These are phyloP conservation scores for Tetrao urogallus DNA, from an alignment of 2,113 vertebrate species.

Conservation along the genomic window DNA sequence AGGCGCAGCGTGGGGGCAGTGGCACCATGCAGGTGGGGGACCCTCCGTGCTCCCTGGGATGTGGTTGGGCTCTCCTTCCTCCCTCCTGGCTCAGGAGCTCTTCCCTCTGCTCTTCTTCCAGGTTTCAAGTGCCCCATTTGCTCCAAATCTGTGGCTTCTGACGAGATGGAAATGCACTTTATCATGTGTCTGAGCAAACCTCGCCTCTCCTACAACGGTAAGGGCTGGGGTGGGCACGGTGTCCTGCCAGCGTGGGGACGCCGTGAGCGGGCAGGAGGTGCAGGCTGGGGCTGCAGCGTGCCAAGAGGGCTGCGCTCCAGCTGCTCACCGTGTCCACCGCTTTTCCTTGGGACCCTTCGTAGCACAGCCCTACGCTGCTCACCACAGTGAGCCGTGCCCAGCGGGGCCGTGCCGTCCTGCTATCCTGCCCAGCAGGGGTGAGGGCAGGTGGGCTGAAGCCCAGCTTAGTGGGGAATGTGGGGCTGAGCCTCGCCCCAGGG, in stretches of 20 bases:
- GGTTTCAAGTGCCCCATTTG: constrained; percentile 99
- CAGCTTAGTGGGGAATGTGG: not conserved
- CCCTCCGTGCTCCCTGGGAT: not conserved
- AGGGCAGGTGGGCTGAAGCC: not conserved
- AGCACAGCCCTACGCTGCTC: rapidly evolving
- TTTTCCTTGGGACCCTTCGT: not conserved
- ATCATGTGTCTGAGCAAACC: constrained; percentile 99
- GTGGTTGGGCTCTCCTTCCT: not conserved
- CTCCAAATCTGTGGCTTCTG: constrained; percentile 98
- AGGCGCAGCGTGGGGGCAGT: not conserved
- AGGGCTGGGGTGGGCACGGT: not conserved
- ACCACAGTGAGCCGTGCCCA: rapidly evolving
- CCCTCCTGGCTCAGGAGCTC: not conserved
- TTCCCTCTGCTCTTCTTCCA: constrained; percentile 62
- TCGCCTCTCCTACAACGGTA: constrained; percentile 98
- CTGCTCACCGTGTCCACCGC: rapidly evolving
- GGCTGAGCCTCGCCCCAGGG: not conserved
- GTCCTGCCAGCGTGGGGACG: not conserved
- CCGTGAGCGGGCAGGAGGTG: not conserved
- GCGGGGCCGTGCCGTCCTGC: rapidly evolving
- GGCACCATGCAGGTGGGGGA: constrained; percentile 58
- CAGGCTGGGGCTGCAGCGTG: not conserved
- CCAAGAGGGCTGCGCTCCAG: not conserved
- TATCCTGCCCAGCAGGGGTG: not conserved
- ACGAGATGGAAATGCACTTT: constrained; percentile 99